A percentile compares a stretch with the other conserved stretches of the same genome.
Conservation (phyloP, 92 coral and sea anemone species). For the Ricordea florida region DNA sequence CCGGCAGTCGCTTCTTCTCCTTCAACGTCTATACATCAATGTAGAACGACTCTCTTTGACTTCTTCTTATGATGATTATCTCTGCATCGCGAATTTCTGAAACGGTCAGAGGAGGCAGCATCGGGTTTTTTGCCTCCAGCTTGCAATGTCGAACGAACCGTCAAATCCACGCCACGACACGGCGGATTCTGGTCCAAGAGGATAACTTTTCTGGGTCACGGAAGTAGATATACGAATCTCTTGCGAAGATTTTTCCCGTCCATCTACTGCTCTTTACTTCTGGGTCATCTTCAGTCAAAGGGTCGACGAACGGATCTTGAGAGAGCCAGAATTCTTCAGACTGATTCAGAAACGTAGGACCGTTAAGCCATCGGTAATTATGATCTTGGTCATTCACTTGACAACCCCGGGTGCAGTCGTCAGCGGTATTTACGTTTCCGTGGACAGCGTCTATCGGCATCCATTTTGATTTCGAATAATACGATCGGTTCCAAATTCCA, state of each 20-base stretch:
- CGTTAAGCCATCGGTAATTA: no score
- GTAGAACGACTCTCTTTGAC: slow-evolving; percentile 21
- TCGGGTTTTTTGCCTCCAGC: neutral
- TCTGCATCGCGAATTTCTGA: slow-evolving; percentile 32
- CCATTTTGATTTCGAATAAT: no score
- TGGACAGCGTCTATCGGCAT: no score
- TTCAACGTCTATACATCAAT: slow-evolving; percentile 21
- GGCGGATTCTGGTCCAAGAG: slow-evolving; percentile 57
- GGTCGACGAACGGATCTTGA: neutral
- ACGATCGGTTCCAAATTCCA: no score
- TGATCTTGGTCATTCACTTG: slow-evolving; percentile 36
- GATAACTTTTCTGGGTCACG: slow-evolving; percentile 59
- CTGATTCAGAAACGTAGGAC: no score
- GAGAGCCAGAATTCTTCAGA: neutral
- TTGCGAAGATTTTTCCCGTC: slow-evolving; percentile 8
- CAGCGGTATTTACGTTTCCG: slow-evolving; percentile 51
- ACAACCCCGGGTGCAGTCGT: slow-evolving; percentile 61
- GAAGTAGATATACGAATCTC: neutral
- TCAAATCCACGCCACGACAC: slow-evolving; percentile 57
- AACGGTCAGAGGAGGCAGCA: slow-evolving; percentile 11
- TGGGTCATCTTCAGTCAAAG: neutral
- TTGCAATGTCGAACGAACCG: slow-evolving; percentile 55
- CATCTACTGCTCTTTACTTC: slow-evolving; percentile 29
- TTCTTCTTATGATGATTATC: slow-evolving; percentile 1
- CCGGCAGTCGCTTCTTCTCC: slow-evolving; percentile 29